Evolutionary conservation across 2,888 invertebrate species (phyloP), one percentile per base, ranked within the genome.

Genomic region (Pterostichus niger): DNA sequence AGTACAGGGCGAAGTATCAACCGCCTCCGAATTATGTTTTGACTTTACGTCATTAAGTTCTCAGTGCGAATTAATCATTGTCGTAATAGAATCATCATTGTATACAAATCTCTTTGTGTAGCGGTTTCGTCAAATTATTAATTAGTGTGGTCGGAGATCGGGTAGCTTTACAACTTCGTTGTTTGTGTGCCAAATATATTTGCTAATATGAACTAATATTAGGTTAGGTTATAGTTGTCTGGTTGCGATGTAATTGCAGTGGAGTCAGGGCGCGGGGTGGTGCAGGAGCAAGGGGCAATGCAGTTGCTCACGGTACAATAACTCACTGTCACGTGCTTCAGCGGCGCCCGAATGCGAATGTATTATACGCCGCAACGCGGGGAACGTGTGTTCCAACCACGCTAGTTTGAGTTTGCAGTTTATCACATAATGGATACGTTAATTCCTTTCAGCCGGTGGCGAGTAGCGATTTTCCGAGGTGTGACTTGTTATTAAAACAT

Each of bases 131-230:
- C 77, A 77, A 77, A 77, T 77, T 77, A 77, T 56, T 77, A 77
- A 77, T 77, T 77, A 77, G 77, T 56, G 40, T 17, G 33, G 54
- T 56, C 56, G 77, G 54, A 54, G 77, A 77, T 77, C 56, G 56
- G 15, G 77, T 77, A 35, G 77, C 77, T 54, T 40, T 77, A 49
- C 77, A 77, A 77, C 56, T 71, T 54, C 81, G 68, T 78, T 78
- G 61, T 78, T 78, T 78, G 78, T 52, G 73, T 49, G 75, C 11
- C 44, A 61, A 31, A 82, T 61, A 59, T 75, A 75, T 82, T 75
- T 75, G 82, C 75, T 82, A 80, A 82, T 82, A 82, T 61, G 61
- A 75, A 75, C 75, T 82, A 82, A 75, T 82, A 59, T 73, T 75
- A 61, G 75, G 82, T 75, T 82, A 61, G 59, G 82, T 81, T 81